Evolutionary conservation across 2,797 vertebrate genomes (phyloP).

Genomic region (Decapterus maruadsi): DNA sequence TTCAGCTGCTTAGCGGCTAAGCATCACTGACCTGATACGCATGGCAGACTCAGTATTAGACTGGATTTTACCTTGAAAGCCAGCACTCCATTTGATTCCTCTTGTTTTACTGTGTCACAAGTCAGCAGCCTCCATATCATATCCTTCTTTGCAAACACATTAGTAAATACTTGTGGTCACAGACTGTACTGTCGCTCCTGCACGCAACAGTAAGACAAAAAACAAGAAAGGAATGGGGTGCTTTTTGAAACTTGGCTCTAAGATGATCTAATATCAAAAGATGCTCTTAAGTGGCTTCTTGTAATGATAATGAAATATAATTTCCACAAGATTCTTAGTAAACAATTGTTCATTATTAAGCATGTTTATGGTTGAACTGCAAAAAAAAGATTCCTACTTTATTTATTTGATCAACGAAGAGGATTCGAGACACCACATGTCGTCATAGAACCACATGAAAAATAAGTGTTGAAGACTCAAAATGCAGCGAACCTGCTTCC

Average conservation of each 20-base stretch:
- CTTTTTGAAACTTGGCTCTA: conserved; percentile 36
- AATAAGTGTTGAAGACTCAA: background rate
- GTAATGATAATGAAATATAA: background rate
- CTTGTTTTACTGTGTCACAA: conserved; percentile 38
- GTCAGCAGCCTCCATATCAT: conserved; percentile 44
- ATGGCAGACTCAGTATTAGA: background rate
- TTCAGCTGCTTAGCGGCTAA: background rate
- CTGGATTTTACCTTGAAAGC: conserved; percentile 34
- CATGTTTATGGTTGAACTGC: background rate
- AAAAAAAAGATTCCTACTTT: background rate
- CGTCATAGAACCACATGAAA: background rate
- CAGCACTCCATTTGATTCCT: conserved; percentile 4
- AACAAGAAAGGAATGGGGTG: background rate
- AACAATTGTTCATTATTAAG: background rate
- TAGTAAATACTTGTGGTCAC: conserved; percentile 13
- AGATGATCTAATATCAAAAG: conserved; percentile 21
- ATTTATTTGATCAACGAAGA: background rate
- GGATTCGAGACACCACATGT: too few relatives aligned
- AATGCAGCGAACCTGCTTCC: background rate
- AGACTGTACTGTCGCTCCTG: background rate
- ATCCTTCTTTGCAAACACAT: conserved; percentile 26
- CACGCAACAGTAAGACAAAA: conserved; percentile 34
- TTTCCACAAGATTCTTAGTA: background rate
- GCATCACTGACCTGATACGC: conserved; percentile 11
- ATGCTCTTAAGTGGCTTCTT: background rate